Base-by-base conservation (phyloP, 1,140 invertebrate species). In the Zaprionus taronus region DNA sequence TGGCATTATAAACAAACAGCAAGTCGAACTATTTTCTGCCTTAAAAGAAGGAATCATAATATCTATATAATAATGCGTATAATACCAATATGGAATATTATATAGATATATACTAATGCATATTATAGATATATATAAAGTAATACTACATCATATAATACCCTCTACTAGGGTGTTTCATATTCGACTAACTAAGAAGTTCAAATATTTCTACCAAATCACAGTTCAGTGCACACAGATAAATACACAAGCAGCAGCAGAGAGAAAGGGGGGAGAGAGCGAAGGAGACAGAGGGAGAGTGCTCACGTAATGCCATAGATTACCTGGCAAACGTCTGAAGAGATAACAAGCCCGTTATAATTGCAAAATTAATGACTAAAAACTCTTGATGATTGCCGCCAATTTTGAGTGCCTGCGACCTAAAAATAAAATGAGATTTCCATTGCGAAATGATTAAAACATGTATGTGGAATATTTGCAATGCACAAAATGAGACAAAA, bases 191-290 rank as follows among this genome's bases (percentile, higher is more conserved):
- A 47, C n/a, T 47, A n/a, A 9, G 6, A 2, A 47, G 41, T 7
- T 41, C 6, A 5, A 41, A 41, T 15, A 41, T 41, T 15, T 41
- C n/a, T n/a, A 41, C 41, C n/a, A 47, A 47, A 47, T 17, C 41
- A 34, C 47, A 64, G 31, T 53, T 64, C 44, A 63, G 15, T 34
- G 26, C 47, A 14, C 61, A 63, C 17, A 58, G 34, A n/a, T 4
- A 36, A 5, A 34, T 57, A n/a, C 9, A 38, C 5, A 11, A 58
- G 31, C 2, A 9, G 9, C 28, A 20, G 1, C n/a, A 55, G 31
- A 14, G 17, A 41, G 31, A 15, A 41, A 41, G 9, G 12, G 17
- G 41, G 26, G 14, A 41, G 34, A 24, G 4, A 9, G 0, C 26
- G 17, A 15, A n/a, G 11, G 31, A 36, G 17, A 6, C 15, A 38